Percentiles rank a stretch among this genome's conserved stretches.
phyloP scores from a whole-genome alignment of 2,797 vertebrate genomes.

The Anguilla megastoma region DNA sequence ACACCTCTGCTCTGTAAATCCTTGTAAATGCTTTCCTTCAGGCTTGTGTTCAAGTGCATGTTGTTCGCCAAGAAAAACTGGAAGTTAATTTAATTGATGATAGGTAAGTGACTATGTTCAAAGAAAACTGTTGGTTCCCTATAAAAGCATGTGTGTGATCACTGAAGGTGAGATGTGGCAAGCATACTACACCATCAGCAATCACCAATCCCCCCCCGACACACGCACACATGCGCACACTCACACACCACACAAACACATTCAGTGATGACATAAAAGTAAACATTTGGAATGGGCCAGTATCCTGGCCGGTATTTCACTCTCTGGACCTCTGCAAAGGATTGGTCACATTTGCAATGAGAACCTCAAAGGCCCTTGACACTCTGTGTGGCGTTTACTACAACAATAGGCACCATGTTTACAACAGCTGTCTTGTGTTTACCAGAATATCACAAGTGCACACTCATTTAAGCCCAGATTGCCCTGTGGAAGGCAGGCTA shows the following conservation, averaged over 20 bases:
- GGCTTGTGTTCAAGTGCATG: background rate
- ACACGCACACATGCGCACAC: no score
- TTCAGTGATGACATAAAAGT: background rate
- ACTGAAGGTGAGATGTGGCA: conserved; percentile 2
- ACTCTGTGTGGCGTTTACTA: background rate
- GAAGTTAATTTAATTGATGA: background rate
- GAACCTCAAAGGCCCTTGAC: background rate
- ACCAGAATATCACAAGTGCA: background rate
- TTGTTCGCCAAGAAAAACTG: background rate
- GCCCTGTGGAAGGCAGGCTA: background rate
- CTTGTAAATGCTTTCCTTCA: background rate
- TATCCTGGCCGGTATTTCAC: background rate
- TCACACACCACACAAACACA: no score
- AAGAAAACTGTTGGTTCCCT: background rate
- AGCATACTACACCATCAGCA: background rate
- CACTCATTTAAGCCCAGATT: background rate
- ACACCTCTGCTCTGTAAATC: background rate
- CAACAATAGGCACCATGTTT: background rate
- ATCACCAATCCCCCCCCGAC: background rate
- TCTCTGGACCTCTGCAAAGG: background rate
- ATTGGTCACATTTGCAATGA: background rate
- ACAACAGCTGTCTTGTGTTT: conserved; percentile 9
- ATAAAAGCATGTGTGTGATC: background rate
- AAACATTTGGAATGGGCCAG: background rate
- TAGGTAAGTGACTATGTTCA: background rate